Conservation (phyloP, 64 coral and sea anemone genomes). For the Montipora sp. region DNA sequence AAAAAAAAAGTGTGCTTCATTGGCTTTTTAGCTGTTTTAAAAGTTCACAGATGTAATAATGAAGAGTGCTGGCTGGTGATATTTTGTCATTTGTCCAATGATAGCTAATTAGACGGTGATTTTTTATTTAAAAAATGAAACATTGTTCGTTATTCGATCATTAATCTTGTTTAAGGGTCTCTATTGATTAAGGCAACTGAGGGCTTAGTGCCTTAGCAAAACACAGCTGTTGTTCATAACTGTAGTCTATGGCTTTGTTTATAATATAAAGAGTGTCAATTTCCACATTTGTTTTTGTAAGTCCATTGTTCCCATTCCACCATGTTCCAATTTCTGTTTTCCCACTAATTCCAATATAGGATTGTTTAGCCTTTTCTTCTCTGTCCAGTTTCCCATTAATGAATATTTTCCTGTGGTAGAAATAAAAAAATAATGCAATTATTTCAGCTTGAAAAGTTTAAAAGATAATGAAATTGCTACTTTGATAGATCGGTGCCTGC, state of each 20-base stretch:
- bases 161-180: too few relatives aligned
- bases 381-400: conserved; percentile 48
- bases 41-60: too few relatives aligned
- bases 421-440: background rate
- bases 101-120: too few relatives aligned
- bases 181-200: conserved; percentile 1
- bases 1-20: too few relatives aligned
- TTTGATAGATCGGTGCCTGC: background rate
- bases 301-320: conserved; percentile 35
- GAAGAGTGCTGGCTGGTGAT: too few relatives aligned
- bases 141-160: too few relatives aligned
- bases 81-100: too few relatives aligned
- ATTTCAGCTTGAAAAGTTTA: background rate
- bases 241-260: conserved; percentile 49
- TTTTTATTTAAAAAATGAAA: too few relatives aligned
- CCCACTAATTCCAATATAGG: conserved; percentile 24
- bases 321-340: conserved; percentile 65
- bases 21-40: too few relatives aligned
- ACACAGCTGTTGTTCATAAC: conserved; percentile 7
- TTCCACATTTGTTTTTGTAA: conserved; percentile 23
- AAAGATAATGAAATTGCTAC: background rate
- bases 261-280: conserved; percentile 71
- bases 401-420: conserved; percentile 43
- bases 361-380: background rate
- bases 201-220: conserved; percentile 11